Evolutionary conservation across 2,113 vertebrate genomes (phyloP), one percentile per base, ranked within the genome.

Genomic region (Crotalus horridus): DNA sequence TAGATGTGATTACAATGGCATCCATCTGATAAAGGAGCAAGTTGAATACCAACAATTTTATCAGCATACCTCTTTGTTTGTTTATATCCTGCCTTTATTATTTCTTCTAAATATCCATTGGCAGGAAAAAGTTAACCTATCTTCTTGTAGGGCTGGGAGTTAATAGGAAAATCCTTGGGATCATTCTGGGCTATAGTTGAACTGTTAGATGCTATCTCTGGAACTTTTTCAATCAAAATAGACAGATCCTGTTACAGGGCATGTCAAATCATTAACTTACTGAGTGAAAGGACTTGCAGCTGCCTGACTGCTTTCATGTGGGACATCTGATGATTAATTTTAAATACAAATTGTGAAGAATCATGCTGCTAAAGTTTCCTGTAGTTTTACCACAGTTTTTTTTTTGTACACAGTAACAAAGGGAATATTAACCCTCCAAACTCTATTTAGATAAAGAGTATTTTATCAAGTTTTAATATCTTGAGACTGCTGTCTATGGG

Each of bases 331-430:
- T 91, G 94, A 95, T 96, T 95, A 91, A 95, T 96, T 96, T 97
- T 96, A 96, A 97, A 97, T 94, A 94, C 81, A 93, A 94, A 24
- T 0, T 91, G 90, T 96, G 96, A 96, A 96, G 21, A 97, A 95
- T 97, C 97, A 94, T 94, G 61, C 93, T 85, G 92, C 81, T 91
- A 12, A 39, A 0, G 0, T 93, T 4, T 51, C 97, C 96, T 95
- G 95, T 48, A 89, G 95, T 97, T 98, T 97, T 97, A 98, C 95
- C 96, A 96, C 95, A 33, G 89, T 93, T 89, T 95, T 94, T 91
- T 91, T 20, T 69, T 33, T 17, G 92, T 95, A 94, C 90, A 92
- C 86, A 94, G 92, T 96, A 94, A 95, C 94, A 96, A 94, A 85
- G 46, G 91, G 94, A 96, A 94, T 29, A 81, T 43, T 21, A 81